These are phyloP conservation scores for Gyrodactylus bullatarudis DNA, from an alignment of 1,140 invertebrate genomes.

Conservation along the genomic window DNA sequence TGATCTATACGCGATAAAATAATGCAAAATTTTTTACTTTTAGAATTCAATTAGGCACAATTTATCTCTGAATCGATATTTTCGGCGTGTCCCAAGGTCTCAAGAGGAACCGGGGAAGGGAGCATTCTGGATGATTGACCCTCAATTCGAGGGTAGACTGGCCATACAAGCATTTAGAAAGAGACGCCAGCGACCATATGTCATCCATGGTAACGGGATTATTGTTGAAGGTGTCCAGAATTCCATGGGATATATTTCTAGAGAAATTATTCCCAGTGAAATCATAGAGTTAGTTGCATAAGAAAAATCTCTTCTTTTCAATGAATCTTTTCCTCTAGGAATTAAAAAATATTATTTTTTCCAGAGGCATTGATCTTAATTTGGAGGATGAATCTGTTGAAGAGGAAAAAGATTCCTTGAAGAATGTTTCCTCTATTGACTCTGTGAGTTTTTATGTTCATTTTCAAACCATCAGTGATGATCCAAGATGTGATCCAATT, in stretches of 20 bases:
- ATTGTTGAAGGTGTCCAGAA: background rate
- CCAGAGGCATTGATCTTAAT: no score
- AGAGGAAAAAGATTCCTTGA: no score
- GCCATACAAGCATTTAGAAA: background rate
- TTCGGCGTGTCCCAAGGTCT: background rate
- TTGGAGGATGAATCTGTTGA: no score
- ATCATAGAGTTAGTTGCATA: background rate
- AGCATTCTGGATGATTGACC: slow-evolving; percentile 5
- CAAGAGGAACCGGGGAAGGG: slow-evolving; percentile 6
- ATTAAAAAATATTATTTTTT: no score
- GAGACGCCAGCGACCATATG: background rate
- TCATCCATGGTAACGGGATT: background rate
- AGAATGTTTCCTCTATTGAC: no score
- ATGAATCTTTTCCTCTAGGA: no score
- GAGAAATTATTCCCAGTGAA: background rate
- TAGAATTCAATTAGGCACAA: slow-evolving; percentile 7
- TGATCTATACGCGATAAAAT: no score
- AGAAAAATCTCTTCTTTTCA: no score
- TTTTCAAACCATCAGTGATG: no score
- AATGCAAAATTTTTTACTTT: background rate
- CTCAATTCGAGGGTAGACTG: background rate
- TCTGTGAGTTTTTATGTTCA: no score
- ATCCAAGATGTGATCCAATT: no score
- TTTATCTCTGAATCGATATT: slow-evolving; percentile 4
- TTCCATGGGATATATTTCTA: background rate